Evolutionary conservation across 2,797 vertebrate species (phyloP).

Genomic region (Petrocephalus schoutedeni): DNA sequence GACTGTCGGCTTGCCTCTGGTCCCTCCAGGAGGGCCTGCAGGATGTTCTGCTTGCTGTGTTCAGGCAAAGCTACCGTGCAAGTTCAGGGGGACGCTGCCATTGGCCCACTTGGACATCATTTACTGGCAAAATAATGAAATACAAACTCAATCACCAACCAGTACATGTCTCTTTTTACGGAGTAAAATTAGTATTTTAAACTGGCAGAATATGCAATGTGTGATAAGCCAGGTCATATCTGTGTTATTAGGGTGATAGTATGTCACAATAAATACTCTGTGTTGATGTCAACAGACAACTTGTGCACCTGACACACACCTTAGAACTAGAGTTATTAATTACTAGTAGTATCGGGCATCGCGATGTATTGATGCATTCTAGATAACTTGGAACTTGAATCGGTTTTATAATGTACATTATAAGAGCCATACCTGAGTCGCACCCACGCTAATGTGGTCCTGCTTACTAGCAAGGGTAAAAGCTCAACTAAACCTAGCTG

Average conservation of each 20-base stretch:
- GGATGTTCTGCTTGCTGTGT: not conserved
- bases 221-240: not conserved
- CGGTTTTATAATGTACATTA: too few relatives aligned
- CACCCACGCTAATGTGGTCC: too few relatives aligned
- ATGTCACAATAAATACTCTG: not conserved
- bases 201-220: not conserved
- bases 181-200: not conserved
- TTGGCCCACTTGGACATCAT: not conserved
- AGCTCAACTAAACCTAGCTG: too few relatives aligned
- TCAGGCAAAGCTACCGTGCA: not conserved
- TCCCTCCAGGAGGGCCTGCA: not conserved
- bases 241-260: not conserved
- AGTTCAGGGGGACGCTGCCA: not conserved
- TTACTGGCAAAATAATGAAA: not conserved
- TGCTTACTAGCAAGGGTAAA: too few relatives aligned
- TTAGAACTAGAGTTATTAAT: not conserved
- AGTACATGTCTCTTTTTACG: not conserved
- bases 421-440: too few relatives aligned
- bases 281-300: not conserved
- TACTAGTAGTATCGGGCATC: not conserved
- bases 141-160: not conserved
- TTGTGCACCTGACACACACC: not conserved
- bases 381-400: not conserved
- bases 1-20: not conserved
- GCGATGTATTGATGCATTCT: not conserved